phyloP scores from a whole-genome alignment of 2,888 invertebrate species.

The Lepidonotus clava region DNA sequence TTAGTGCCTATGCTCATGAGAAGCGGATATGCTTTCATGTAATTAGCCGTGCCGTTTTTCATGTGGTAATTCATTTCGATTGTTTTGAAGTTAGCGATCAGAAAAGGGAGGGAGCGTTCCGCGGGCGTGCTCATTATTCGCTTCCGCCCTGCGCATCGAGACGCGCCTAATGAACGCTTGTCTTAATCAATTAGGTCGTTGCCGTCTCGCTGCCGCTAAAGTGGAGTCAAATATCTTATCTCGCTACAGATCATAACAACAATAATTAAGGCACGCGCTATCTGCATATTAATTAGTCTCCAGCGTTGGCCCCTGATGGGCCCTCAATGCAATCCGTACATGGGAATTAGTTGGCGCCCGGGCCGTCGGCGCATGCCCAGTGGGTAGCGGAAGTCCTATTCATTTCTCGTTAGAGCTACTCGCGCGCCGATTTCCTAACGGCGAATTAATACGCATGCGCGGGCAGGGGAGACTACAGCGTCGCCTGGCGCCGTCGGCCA shows the following conservation, averaged over 20 bases:
- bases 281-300: slow-evolving; percentile 47
- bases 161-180: slow-evolving; percentile 44
- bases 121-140: background rate
- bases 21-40: background rate
- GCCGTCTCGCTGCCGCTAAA: slow-evolving; percentile 42
- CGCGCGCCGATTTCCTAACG: slow-evolving; percentile 44
- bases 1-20: background rate
- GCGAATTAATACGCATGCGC: slow-evolving; percentile 47
- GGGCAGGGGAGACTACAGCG: background rate
- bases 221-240: slow-evolving; percentile 52
- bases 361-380: background rate
- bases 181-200: slow-evolving; percentile 48
- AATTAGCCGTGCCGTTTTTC: background rate
- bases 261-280: slow-evolving; percentile 38
- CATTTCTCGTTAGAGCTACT: slow-evolving; percentile 51
- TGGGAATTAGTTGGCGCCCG: slow-evolving; percentile 42
- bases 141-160: slow-evolving; percentile 48
- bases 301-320: background rate
- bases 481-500: background rate
- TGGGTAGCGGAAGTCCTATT: slow-evolving; percentile 35
- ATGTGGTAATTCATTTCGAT: slow-evolving; percentile 40
- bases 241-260: background rate
- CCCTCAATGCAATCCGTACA: slow-evolving; percentile 25
- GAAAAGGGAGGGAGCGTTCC: no score
- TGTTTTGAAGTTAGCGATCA: slow-evolving; percentile 42